phyloP scores from a whole-genome alignment of 1,140 invertebrate genomes.

The Helicorthomorpha holstii region DNA sequence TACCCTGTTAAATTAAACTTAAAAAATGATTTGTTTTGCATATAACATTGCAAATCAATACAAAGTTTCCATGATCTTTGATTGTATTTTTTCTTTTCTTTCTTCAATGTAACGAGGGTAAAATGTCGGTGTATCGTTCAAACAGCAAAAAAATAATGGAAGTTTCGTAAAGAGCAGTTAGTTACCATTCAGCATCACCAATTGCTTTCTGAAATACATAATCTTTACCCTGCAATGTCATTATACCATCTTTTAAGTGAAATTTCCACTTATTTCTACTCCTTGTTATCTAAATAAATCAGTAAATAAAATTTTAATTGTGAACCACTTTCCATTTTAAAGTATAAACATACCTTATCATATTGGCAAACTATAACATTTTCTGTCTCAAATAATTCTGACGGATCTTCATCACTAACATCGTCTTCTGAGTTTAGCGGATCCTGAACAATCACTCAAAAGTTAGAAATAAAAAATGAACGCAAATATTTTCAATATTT shows the following conservation, averaged over 20 bases:
- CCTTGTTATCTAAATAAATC: constrained; percentile 58
- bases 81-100: no score
- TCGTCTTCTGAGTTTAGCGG: constrained; percentile 91
- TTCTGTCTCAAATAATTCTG: constrained; percentile 90
- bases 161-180: no score
- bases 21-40: no score
- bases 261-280: constrained; percentile 99
- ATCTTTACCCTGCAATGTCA: constrained; percentile 96
- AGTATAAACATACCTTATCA: constrained; percentile 77
- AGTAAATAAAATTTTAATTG: not conserved
- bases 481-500: not conserved
- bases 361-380: constrained; percentile 99
- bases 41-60: no score
- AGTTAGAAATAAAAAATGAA: not conserved
- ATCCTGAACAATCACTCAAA: constrained; percentile 36
- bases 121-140: no score
- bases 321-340: not conserved
- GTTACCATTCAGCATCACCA: constrained; percentile 95
- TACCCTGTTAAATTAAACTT: no score
- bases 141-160: no score
- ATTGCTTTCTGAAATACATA: constrained; percentile 97
- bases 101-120: no score
- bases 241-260: constrained; percentile 97
- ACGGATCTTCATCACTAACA: constrained; percentile 89
- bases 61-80: no score